phyloP scores from a whole-genome alignment of 2,113 vertebrate genomes.

The Australoheros scitulus region DNA sequence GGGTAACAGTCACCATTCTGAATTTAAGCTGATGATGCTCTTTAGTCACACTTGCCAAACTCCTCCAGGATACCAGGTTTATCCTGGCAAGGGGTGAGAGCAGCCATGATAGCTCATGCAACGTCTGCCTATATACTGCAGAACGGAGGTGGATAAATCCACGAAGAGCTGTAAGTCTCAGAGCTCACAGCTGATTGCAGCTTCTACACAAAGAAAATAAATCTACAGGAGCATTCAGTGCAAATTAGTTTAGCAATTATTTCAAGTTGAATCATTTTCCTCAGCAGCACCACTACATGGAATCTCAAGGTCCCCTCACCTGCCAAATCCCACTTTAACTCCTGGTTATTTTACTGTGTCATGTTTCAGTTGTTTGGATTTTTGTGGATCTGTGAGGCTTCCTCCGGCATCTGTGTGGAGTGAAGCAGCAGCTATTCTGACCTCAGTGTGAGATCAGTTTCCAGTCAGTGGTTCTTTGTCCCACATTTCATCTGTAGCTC shows the following conservation, averaged over 20 bases:
- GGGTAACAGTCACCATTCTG: not conserved
- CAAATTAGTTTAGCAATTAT: not conserved
- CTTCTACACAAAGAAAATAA: not conserved
- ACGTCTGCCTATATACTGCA: not conserved
- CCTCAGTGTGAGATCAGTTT: not conserved
- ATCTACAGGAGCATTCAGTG: not conserved
- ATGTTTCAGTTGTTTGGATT: not conserved
- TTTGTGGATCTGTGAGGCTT: not conserved
- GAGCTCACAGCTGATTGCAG: not conserved
- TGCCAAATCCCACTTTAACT: not conserved
- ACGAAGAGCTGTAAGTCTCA: not conserved
- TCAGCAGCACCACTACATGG: not conserved
- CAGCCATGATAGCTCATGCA: not conserved
- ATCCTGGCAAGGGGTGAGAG: not conserved
- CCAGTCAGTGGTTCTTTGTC: not conserved
- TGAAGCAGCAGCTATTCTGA: not conserved
- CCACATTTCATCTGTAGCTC: not conserved
- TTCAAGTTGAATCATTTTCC: not conserved
- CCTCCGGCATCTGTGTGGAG: not conserved
- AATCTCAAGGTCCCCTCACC: not conserved
- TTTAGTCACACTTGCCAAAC: not conserved
- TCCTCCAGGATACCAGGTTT: rapidly evolving
- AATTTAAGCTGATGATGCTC: not conserved
- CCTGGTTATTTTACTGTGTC: not conserved
- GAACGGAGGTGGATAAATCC: not conserved